phyloP scores from a whole-genome alignment of 92 coral and sea anemone species.

The Micromussa lordhowensis region DNA sequence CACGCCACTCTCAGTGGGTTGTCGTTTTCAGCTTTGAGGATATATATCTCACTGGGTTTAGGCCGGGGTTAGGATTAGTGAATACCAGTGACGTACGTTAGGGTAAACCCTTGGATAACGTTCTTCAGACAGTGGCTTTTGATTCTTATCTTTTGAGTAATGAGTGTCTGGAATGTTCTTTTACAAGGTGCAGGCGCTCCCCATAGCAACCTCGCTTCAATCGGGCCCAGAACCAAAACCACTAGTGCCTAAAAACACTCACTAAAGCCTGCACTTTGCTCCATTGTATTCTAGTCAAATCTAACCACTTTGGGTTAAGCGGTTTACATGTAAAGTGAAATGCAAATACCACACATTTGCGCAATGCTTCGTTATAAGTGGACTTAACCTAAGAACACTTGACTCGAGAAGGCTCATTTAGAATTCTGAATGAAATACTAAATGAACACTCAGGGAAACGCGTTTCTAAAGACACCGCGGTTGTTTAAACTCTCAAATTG shows the following conservation, averaged over 20 bases:
- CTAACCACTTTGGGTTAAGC: neutral
- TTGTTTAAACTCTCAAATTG: too few species aligned
- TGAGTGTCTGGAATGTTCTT: neutral
- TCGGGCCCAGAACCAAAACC: neutral
- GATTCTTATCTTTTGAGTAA: neutral
- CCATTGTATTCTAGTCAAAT: neutral
- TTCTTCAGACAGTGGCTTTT: too few species aligned
- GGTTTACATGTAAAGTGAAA: neutral
- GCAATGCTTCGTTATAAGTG: neutral
- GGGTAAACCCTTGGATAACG: too few species aligned
- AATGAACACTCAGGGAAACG: neutral
- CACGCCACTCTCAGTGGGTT: neutral
- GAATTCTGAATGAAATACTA: neutral
- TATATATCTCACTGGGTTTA: too few species aligned
- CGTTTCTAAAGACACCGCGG: too few species aligned
- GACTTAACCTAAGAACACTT: neutral
- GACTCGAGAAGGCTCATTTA: neutral
- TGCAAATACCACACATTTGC: neutral
- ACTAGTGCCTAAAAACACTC: neutral
- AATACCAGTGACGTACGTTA: neutral
- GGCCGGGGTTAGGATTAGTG: neutral
- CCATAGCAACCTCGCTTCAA: neutral
- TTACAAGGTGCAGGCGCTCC: neutral
- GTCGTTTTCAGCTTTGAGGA: neutral
- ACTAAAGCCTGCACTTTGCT: neutral